A percentile compares a stretch with the other conserved stretches of the same genome.
Evolutionary conservation across 2,888 invertebrate genomes (phyloP).

Genomic region (Phymatocera aterrima): DNA sequence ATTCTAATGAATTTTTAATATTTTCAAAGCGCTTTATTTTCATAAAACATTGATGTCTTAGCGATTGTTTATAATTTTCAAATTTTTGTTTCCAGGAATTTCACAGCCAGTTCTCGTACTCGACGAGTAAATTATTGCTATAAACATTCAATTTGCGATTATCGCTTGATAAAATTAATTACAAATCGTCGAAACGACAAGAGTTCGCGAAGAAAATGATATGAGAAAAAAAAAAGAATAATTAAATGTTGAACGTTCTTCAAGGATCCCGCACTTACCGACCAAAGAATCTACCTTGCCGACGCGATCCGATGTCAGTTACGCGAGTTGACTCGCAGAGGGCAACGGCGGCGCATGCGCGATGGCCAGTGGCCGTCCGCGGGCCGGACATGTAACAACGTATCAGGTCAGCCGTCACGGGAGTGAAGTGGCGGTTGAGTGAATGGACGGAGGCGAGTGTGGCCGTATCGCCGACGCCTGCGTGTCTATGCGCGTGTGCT

Average conservation of each 20-base stretch:
- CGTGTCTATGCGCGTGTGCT: conserved; percentile 94
- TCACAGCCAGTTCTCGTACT: too few relatives aligned
- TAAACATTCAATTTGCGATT: too few relatives aligned
- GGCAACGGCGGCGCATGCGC: conserved; percentile 49
- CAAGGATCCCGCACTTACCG: conserved; percentile 15
- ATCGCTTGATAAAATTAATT: too few relatives aligned
- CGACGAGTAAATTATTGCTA: too few relatives aligned
- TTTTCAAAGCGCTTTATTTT: too few relatives aligned
- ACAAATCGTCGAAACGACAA: not conserved
- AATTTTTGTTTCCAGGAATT: too few relatives aligned
- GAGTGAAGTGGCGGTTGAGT: conserved; percentile 55
- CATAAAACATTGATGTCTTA: too few relatives aligned
- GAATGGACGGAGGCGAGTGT: conserved; percentile 72
- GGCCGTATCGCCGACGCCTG: conserved; percentile 71
- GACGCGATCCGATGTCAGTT: not conserved
- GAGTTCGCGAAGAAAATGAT: not conserved
- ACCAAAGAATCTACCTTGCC: not conserved
- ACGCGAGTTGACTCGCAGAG: not conserved
- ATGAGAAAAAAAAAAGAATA: not conserved
- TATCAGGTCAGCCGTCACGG: conserved; percentile 46
- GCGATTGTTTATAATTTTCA: too few relatives aligned
- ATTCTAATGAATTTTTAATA: too few relatives aligned
- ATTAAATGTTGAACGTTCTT: not conserved
- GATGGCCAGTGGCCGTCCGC: conserved; percentile 50
- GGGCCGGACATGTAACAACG: conserved; percentile 41